These are phyloP conservation scores for Phanerotoma sp. DNA, from an alignment of 2,888 invertebrate species.

Conservation along the genomic window DNA sequence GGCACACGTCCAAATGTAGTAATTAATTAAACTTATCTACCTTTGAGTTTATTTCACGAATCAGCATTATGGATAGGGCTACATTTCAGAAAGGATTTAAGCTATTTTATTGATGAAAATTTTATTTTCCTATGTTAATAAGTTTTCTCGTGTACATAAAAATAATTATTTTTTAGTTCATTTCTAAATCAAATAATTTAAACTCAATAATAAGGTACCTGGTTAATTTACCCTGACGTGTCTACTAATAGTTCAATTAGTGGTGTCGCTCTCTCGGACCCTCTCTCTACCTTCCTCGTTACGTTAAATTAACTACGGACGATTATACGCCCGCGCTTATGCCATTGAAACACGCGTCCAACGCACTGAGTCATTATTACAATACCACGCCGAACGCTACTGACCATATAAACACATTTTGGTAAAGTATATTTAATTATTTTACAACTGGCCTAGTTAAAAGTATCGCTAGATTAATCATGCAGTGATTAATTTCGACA, in stretches of 20 bases:
- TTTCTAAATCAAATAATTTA: neutral
- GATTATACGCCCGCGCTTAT: constrained; percentile 31
- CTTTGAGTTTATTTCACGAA: constrained; percentile 6
- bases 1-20: constrained; percentile 21
- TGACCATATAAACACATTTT: neutral
- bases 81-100: too few species aligned
- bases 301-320: constrained; percentile 33
- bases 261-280: constrained; percentile 20
- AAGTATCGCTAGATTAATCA: neutral
- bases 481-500: too few species aligned
- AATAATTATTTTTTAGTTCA: too few species aligned
- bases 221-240: constrained; percentile 36
- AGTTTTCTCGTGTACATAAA: too few species aligned
- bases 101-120: too few species aligned
- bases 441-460: neutral
- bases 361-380: neutral
- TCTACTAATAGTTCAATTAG: constrained; percentile 39
- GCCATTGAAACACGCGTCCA: constrained; percentile 29
- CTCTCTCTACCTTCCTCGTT: constrained; percentile 17
- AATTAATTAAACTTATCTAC: constrained; percentile 14
- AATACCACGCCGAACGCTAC: neutral
- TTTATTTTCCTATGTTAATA: too few species aligned
- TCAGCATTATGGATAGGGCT: too few species aligned
- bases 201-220: neutral
- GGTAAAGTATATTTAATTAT: neutral